phyloP scores from a whole-genome alignment of 1,140 invertebrate genomes.

The Lysiphlebus fabarum region DNA sequence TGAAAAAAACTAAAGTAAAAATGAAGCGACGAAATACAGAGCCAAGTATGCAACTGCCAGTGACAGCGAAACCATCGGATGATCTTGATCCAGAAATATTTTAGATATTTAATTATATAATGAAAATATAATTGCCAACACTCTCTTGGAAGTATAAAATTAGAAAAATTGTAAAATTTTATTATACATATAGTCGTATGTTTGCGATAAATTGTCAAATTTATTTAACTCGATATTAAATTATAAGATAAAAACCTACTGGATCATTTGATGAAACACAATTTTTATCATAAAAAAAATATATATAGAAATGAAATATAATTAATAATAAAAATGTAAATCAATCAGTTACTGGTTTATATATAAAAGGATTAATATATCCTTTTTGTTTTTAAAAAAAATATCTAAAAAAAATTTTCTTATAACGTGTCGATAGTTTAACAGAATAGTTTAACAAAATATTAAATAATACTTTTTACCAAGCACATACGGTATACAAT shows the following conservation, averaged over 20 bases:
- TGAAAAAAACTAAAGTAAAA: conserved; percentile 90
- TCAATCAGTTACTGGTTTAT: no score
- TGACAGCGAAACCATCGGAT: conserved; percentile 55
- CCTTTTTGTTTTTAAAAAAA: no score
- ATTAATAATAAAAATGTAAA: background rate
- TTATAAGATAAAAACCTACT: background rate
- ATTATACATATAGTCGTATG: background rate
- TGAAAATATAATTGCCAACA: background rate
- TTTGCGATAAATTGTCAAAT: background rate
- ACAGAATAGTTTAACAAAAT: no score
- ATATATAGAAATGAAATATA: background rate
- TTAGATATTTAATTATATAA: background rate
- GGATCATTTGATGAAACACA: background rate
- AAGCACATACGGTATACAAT: no score
- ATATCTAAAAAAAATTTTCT: no score
- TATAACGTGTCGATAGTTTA: no score
- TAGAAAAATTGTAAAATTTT: background rate
- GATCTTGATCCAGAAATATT: conserved; percentile 41
- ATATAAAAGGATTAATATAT: no score
- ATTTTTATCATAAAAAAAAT: background rate
- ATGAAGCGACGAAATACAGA: conserved; percentile 92
- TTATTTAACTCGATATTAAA: background rate
- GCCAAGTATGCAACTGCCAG: conserved; percentile 71
- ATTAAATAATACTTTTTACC: no score
- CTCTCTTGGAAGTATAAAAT: background rate